These are phyloP conservation scores for Glyptemys insculpta DNA, from an alignment of 2,797 vertebrate genomes.

Conservation along the genomic window DNA sequence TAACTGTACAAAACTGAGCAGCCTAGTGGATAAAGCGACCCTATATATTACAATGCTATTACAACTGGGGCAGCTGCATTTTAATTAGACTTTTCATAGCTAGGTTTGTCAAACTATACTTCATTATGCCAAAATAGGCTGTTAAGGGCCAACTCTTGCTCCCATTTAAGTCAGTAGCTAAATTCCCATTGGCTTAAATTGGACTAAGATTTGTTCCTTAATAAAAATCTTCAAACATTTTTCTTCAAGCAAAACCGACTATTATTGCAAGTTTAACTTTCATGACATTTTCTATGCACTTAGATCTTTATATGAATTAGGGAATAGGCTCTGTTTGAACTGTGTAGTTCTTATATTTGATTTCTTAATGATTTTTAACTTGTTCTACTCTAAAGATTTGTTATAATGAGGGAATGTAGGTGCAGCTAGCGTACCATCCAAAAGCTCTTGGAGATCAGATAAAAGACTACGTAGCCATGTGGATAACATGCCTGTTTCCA, in stretches of 20 bases:
- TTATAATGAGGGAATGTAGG: not conserved
- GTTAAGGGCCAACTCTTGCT: not conserved
- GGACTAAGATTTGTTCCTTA: conserved; percentile 8
- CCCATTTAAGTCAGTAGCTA: not conserved
- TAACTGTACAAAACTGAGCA: not conserved
- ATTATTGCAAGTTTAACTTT: conserved; percentile 41
- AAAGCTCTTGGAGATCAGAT: not conserved
- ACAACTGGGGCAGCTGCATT: conserved; percentile 22
- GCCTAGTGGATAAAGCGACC: not conserved
- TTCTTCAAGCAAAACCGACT: conserved; percentile 25
- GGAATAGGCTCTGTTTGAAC: conserved; percentile 42
- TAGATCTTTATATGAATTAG: not conserved
- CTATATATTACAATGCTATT: not conserved
- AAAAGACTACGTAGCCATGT: not conserved
- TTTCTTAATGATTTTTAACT: conserved; percentile 12
- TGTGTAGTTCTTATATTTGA: conserved; percentile 15
- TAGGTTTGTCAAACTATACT: conserved; percentile 29
- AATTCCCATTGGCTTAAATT: not conserved
- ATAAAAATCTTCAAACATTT: conserved; percentile 28
- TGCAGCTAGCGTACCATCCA: not conserved
- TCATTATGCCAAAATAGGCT: conserved; percentile 9
- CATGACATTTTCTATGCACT: conserved; percentile 28
- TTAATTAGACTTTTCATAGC: conserved; percentile 30
- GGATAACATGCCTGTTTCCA: not conserved
- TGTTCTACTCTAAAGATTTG: not conserved